A percentile compares a stretch with the other conserved stretches of the same genome.
Evolutionary conservation across 2,113 vertebrate genomes (phyloP).

Genomic region (Vombatus ursinus): DNA sequence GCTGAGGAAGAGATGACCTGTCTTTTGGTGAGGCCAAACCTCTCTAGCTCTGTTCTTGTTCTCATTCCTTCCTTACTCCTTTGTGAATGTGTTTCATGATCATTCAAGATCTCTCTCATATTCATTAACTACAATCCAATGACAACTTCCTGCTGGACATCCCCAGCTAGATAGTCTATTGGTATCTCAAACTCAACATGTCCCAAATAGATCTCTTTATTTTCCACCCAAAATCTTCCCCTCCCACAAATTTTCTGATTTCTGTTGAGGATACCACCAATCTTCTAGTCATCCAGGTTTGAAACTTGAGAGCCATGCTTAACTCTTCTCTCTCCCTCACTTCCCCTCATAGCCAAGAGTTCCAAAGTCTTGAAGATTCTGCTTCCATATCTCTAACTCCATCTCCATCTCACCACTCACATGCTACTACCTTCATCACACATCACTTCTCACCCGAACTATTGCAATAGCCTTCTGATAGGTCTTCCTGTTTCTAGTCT

Average conservation of each 20-base stretch:
- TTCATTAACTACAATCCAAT: neutral
- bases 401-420: too few species aligned
- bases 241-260: too few species aligned
- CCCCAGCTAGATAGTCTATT: neutral
- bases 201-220: neutral
- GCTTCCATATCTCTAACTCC: too few species aligned
- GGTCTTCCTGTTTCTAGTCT: neutral
- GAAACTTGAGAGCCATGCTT: neutral
- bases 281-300: too few species aligned
- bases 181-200: neutral
- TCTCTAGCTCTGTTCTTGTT: neutral
- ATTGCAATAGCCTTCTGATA: neutral
- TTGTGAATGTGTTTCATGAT: neutral
- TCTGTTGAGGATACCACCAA: too few species aligned
- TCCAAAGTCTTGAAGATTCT: neutral
- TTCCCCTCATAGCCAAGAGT: neutral
- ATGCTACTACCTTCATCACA: too few species aligned
- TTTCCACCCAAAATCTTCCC: neutral
- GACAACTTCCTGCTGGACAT: neutral
- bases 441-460: neutral
- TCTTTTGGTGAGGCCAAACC: neutral
- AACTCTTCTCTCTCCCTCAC: neutral
- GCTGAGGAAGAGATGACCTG: neutral
- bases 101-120: neutral
- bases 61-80: neutral